Base-by-base conservation (phyloP, 1,140 invertebrate genomes). In the Drosophila malerkotliana region DNA sequence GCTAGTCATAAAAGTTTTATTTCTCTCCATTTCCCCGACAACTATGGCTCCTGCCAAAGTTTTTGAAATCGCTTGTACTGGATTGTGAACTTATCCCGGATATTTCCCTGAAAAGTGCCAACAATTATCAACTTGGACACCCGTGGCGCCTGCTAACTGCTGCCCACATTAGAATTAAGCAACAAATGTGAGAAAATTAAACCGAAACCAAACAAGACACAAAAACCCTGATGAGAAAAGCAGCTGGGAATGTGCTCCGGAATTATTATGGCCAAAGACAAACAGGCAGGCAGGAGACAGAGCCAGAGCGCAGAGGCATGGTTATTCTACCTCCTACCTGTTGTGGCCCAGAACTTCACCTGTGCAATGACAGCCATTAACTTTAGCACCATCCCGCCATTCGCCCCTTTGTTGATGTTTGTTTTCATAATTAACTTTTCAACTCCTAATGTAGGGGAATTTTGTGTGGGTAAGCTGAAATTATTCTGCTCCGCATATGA, bases 371-470 rank as follows among this genome's bases (percentile, higher is more conserved):
- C 62, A 51, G 30, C 44, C 71, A 73, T 73, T 72, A 72, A 47
- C 56, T 57, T 52, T 52, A 61, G 41, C 18, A 24, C 39, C 62
- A 51, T 51, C 47, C 47, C n/a, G 15, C 32, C 45, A 12, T 41
- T 7, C 26, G 26, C 41, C 55, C 44, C 51, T 7, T 21, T 44
- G 56, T 47, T 39, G 48, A 68, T 75, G 79, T 76, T 71, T 79
- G 66, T 45, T 51, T 47, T 60, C 67, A 72, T 84, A 84, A 85
- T 87, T 87, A 87, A 85, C 78, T 71, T 78, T 82, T 78, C 39
- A 64, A 52, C 64, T 67, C 57, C 28, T 59, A 78, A 71, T 77
- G 72, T 66, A 37, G 14, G 30, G 18, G 24, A 28, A 49, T 12
- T 37, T 37, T 71, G 44, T 71, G 62, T 69, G 44, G 55, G 44